A percentile compares a stretch with the other conserved stretches of the same genome.
These are phyloP conservation scores for Pangasius mekongensis DNA, from an alignment of 2,797 vertebrate species.

Conservation along the genomic window DNA sequence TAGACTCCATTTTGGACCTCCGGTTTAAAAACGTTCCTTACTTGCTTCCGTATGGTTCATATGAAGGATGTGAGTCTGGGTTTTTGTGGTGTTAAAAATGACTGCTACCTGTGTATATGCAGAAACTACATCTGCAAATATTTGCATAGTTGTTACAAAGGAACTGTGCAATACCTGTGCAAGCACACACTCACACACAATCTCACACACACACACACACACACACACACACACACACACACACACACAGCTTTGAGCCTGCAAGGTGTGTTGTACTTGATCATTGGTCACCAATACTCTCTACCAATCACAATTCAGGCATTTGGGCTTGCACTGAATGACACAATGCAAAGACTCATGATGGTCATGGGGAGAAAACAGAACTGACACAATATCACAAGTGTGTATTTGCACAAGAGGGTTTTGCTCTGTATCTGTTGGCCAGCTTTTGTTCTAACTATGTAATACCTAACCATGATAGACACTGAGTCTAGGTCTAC, in stretches of 20 bases:
- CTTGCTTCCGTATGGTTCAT: neutral
- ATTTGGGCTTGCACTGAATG: neutral
- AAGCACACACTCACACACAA: slow-evolving; percentile 9
- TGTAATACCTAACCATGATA: slow-evolving; percentile 2
- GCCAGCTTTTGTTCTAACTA: neutral
- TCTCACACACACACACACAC: neutral
- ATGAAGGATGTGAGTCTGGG: neutral
- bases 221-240: slow-evolving; percentile 9
- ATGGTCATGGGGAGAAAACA: neutral
- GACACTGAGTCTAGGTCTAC: neutral
- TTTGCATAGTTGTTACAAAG: slow-evolving; percentile 34
- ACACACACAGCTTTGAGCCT: neutral
- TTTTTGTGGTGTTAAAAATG: neutral
- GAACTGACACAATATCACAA: neutral
- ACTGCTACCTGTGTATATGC: neutral
- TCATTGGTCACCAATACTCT: neutral
- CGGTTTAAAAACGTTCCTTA: neutral
- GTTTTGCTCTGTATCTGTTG: neutral
- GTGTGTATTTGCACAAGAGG: neutral
- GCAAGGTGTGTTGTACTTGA: neutral
- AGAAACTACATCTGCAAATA: slow-evolving; percentile 19
- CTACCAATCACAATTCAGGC: neutral
- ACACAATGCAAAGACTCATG: neutral
- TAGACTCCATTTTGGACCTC: slow-evolving; percentile 44
- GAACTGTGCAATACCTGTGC: slow-evolving; percentile 10